Evolutionary conservation across 2,888 invertebrate species (phyloP), one percentile per base, ranked within the genome.

Genomic region (Noctua fimbriata): DNA sequence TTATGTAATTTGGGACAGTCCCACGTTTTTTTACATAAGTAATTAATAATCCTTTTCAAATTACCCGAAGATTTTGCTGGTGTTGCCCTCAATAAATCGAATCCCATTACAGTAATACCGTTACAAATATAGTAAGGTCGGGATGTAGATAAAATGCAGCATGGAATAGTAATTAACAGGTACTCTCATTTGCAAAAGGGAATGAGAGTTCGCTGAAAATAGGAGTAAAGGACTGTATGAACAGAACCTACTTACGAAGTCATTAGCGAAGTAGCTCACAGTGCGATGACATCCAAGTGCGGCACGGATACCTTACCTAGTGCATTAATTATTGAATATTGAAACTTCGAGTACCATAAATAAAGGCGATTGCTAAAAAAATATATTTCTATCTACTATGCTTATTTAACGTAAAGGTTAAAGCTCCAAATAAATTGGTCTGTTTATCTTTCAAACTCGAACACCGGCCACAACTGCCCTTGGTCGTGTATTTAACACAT

Each of bases 401-500:
- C 24, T 28, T 44, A 47, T 28, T 73, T 2, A 66, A 80, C n/a
- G 12, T 47, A 67, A 55, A 55, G 55, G 60, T 79, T 63, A 76
- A 47, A 69, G 44, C 18, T 41, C 14, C 12, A 49, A 82, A 75
- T 58, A 84, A 74, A 65, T 63, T 69, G 10, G 63, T 69, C 44
- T 79, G 71, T 86, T 84, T 82, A 75, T 78, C 55, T 80, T 81
- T 81, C 49, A 76, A 41, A 65, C 47, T 75, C 88, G 88, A 92
- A 90, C 90, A 89, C 82, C 83, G 89, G 86, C 86, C 82, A 76
- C 74, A 82, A 89, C 91, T 94, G 93, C 94, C 96, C 96, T 96
- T 96, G 96, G 92, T 91, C 74, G 83, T 89, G 85, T 92, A 89
- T 92, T 96, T 96, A 95, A 92, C 96, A 94, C 95, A 83, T 94